phyloP scores from a whole-genome alignment of 35 echinoderm and acorn worm species.

The Acanthaster planci region DNA sequence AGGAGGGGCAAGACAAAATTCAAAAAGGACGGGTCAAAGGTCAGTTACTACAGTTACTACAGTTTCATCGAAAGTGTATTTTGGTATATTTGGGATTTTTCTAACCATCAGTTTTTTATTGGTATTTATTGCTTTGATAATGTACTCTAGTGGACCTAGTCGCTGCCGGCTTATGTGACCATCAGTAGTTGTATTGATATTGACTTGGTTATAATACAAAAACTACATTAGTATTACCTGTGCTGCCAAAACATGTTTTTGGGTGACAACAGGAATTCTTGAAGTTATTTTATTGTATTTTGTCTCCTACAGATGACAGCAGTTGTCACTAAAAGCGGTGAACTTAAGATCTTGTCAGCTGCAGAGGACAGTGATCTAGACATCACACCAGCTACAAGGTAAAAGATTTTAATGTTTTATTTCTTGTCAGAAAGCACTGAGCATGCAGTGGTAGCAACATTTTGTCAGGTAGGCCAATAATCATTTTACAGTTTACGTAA shows the following conservation, averaged over 20 bases:
- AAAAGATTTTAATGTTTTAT: not conserved
- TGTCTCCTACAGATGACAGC: constrained; percentile 64
- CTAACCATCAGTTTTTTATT: no score
- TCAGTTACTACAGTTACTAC: no score
- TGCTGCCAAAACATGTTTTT: no score
- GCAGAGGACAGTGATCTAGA: constrained; percentile 92
- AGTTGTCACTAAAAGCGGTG: constrained; percentile 66
- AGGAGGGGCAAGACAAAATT: constrained; percentile 7
- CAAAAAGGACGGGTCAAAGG: constrained; percentile 10
- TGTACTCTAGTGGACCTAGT: no score
- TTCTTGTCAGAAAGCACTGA: not conserved
- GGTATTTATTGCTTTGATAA: no score
- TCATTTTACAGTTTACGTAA: not conserved
- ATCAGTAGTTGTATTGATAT: no score
- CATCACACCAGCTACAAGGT: constrained; percentile 14
- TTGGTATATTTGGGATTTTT: no score
- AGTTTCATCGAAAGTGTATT: no score
- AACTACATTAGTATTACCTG: no score
- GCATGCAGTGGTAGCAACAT: not conserved
- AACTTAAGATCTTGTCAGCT: constrained; percentile 77
- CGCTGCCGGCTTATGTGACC: no score
- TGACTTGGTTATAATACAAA: no score
- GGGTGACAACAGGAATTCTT: not conserved
- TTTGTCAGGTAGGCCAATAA: not conserved
- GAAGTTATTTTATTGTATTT: not conserved